Conservation (phyloP, 2,113 vertebrate species). For the Anseranas semipalmata region DNA sequence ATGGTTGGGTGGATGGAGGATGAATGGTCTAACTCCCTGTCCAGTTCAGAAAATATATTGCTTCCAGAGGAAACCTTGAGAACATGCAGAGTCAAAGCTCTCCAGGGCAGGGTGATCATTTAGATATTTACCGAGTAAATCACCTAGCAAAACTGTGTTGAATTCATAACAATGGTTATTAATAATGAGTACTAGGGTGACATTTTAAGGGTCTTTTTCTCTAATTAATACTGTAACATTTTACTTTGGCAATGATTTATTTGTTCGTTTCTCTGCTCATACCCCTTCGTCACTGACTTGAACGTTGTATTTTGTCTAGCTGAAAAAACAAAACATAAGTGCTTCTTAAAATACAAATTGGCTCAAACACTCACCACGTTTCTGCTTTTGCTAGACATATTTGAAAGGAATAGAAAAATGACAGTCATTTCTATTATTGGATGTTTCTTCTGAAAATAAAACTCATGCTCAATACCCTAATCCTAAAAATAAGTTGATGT, state of each 20-base stretch:
- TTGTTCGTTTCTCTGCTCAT: background rate
- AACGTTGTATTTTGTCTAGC: background rate
- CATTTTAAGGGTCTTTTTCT: background rate
- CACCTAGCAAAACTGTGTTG: background rate
- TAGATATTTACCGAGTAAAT: background rate
- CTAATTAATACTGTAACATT: background rate
- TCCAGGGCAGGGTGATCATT: background rate
- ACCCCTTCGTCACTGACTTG: background rate
- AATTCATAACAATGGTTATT: background rate
- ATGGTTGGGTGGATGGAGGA: background rate
- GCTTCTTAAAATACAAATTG: slow-evolving; percentile 21
- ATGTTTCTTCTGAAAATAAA: slow-evolving; percentile 51
- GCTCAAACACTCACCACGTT: background rate
- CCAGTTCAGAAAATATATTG: background rate
- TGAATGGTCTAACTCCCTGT: background rate
- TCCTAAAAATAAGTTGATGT: slow-evolving; percentile 27
- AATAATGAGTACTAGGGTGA: background rate
- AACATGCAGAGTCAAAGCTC: accelerated
- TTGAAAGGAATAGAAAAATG: slow-evolving; percentile 2
- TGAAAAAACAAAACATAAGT: background rate
- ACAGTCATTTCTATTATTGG: slow-evolving; percentile 16
- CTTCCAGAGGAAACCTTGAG: slow-evolving; percentile 10
- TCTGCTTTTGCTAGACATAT: slow-evolving; percentile 24
- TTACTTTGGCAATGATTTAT: background rate
- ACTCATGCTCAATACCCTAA: background rate